phyloP scores from a whole-genome alignment of 2,113 vertebrate species.

The Elanoides forficatus region DNA sequence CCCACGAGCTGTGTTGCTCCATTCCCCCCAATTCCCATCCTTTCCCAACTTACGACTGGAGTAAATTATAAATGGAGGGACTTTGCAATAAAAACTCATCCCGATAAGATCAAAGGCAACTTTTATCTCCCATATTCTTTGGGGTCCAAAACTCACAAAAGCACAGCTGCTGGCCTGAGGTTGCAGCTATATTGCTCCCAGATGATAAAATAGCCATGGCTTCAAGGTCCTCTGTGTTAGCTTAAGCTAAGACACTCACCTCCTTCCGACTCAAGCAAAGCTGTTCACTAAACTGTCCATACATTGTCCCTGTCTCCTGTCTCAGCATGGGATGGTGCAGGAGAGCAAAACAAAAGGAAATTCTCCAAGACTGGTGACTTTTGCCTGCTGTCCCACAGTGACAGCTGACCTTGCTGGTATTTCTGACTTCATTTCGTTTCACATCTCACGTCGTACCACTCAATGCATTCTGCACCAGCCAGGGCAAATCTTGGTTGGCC shows the following conservation, averaged over 20 bases:
- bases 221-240: slow-evolving; percentile 2
- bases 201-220: not conserved
- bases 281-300: not conserved
- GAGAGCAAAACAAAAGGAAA: not conserved
- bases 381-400: not conserved
- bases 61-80: not conserved
- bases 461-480: not conserved
- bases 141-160: slow-evolving; percentile 2
- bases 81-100: not conserved
- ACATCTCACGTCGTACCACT: not conserved
- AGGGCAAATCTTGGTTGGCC: not conserved
- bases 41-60: not conserved
- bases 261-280: not conserved
- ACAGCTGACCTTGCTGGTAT: not conserved
- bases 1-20: not conserved
- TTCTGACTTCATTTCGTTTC: not conserved
- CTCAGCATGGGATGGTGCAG: not conserved
- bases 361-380: not conserved
- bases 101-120: slow-evolving; percentile 38
- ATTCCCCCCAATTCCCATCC: not conserved
- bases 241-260: not conserved
- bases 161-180: slow-evolving; percentile 8
- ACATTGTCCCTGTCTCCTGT: not conserved
- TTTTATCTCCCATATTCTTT: slow-evolving; percentile 28
- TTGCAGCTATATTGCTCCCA: slow-evolving; percentile 20